Evolutionary conservation across 2,113 vertebrate genomes (phyloP).

Genomic region (Orycteropus afer): DNA sequence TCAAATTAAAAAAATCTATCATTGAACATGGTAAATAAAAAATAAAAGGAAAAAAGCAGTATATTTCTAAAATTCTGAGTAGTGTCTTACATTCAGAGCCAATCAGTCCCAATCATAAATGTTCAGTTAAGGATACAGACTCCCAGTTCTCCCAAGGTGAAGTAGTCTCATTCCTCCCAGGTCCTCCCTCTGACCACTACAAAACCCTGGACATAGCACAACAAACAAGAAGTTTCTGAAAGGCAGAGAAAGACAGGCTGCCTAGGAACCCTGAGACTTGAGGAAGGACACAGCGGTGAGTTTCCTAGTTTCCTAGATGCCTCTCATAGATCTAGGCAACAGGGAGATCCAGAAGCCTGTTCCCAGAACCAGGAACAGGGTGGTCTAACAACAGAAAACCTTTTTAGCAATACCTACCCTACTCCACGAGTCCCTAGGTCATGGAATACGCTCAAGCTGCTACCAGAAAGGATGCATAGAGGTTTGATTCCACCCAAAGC

Average conservation of each 20-base stretch:
- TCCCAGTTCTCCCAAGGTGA: background rate
- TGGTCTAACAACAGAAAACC: background rate
- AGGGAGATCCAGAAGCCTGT: background rate
- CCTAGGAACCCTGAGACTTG: background rate
- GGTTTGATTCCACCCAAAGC: background rate
- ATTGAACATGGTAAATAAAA: background rate
- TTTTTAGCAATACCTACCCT: background rate
- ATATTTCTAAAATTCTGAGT: background rate
- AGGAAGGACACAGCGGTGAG: accelerated
- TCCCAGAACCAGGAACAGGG: no score
- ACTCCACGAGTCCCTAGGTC: background rate
- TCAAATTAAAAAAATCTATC: background rate
- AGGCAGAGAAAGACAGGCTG: background rate
- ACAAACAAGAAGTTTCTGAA: no score
- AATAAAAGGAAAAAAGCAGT: background rate
- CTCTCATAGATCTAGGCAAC: background rate
- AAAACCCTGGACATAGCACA: background rate
- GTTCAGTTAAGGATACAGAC: background rate
- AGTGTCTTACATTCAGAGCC: background rate
- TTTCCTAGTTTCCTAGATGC: no score
- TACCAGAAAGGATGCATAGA: background rate
- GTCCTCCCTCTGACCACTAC: background rate
- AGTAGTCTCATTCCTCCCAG: background rate
- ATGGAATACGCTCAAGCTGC: background rate
- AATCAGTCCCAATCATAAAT: background rate